Evolutionary conservation across 2,797 vertebrate species (phyloP).

Genomic region (Cyclura pinguis): DNA sequence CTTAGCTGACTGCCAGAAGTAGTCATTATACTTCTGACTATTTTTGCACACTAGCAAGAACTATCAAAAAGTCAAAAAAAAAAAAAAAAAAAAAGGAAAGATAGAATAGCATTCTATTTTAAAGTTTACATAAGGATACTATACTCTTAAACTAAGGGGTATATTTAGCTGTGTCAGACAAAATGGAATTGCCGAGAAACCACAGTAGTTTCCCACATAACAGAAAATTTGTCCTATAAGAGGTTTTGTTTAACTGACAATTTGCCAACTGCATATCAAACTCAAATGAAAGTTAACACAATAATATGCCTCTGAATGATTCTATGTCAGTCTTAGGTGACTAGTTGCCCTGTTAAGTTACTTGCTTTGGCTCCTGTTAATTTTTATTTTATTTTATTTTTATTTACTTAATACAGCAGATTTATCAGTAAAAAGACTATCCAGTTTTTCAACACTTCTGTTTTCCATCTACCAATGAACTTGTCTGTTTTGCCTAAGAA

Average conservation of each 20-base stretch:
- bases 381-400: too few species aligned
- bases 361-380: slow-evolving; percentile 31
- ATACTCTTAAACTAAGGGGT: slow-evolving; percentile 68
- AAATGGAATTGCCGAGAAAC: slow-evolving; percentile 45
- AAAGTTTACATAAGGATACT: slow-evolving; percentile 63
- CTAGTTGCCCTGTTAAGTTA: slow-evolving; percentile 55
- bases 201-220: slow-evolving; percentile 37
- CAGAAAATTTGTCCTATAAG: slow-evolving; percentile 33
- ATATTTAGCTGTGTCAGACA: slow-evolving; percentile 64
- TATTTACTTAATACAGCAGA: not conserved
- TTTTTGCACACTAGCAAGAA: slow-evolving; percentile 23
- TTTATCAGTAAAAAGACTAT: not conserved
- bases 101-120: slow-evolving; percentile 61
- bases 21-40: slow-evolving; percentile 50
- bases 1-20: slow-evolving; percentile 8
- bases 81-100: slow-evolving; percentile 55
- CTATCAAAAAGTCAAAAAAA: slow-evolving; percentile 47
- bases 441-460: not conserved
- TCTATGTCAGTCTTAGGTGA: slow-evolving; percentile 56
- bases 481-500: not conserved
- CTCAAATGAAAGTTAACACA: slow-evolving; percentile 64
- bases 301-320: not conserved
- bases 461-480: not conserved
- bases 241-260: slow-evolving; percentile 39
- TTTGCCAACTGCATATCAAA: slow-evolving; percentile 43